These are phyloP conservation scores for Epizoanthus fatuus DNA, from an alignment of 92 coral and sea anemone genomes.

Conservation along the genomic window DNA sequence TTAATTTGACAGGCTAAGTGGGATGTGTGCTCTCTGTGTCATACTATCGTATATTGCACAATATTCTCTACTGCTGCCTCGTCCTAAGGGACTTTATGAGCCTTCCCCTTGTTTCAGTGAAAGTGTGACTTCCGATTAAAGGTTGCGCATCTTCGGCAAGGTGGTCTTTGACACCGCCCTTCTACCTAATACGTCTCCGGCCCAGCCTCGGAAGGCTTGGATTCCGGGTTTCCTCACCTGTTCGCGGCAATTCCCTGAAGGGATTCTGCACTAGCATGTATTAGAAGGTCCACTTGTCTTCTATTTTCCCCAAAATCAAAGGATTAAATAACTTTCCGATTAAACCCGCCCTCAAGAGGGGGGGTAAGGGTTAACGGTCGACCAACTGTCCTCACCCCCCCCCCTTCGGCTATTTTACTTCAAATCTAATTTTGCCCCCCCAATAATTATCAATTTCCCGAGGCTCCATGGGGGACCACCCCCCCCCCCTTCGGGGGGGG, in stretches of 20 bases:
- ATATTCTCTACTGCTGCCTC: constrained; percentile 97
- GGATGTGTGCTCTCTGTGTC: constrained; percentile 92
- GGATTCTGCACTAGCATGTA: constrained; percentile 84
- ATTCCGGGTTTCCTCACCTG: constrained; percentile 91
- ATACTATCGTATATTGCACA: constrained; percentile 94
- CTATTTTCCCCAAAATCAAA: constrained; percentile 88
- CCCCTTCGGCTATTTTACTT: constrained; percentile 41
- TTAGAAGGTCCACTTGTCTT: constrained; percentile 78
- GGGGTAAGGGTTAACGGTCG: too few species aligned
- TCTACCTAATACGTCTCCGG: constrained; percentile 91
- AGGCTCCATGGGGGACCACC: constrained; percentile 8
- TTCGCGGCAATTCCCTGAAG: constrained; percentile 60
- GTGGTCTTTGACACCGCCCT: constrained; percentile 88
- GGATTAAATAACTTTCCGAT: constrained; percentile 56
- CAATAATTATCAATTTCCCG: constrained; percentile 34
- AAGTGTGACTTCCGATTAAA: constrained; percentile 86
- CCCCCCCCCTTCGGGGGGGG: constrained; percentile 22
- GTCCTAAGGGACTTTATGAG: constrained; percentile 55
- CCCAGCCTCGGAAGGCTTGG: constrained; percentile 70
- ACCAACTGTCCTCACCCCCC: too few species aligned
- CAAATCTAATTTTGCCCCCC: constrained; percentile 38
- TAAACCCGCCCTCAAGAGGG: too few species aligned
- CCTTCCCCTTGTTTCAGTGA: constrained; percentile 97
- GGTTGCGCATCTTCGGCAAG: constrained; percentile 94
- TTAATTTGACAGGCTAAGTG: constrained; percentile 89